A percentile compares a stretch with the other conserved stretches of the same genome.
These are phyloP conservation scores for Delphinus delphis DNA, from an alignment of 2,113 vertebrate species.

Conservation along the genomic window DNA sequence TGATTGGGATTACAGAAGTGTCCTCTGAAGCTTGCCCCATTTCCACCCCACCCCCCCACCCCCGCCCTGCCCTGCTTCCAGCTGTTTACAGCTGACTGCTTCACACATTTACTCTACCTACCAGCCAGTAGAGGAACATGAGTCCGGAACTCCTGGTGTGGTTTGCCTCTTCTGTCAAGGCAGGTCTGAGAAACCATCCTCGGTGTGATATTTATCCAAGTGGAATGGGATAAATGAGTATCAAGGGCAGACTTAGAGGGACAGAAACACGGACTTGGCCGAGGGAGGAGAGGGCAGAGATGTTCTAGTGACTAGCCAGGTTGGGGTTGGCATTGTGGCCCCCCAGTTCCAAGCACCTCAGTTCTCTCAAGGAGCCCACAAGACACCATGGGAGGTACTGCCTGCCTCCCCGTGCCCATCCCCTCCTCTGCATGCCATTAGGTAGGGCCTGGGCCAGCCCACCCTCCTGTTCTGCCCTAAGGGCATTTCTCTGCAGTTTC, in stretches of 20 bases:
- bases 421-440: not conserved
- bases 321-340: not conserved
- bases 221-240: not conserved
- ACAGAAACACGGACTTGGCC: not conserved
- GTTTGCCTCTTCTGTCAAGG: not conserved
- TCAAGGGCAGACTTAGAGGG: not conserved
- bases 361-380: not conserved
- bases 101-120: not conserved
- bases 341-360: not conserved
- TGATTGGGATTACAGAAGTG: not conserved
- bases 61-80: not conserved
- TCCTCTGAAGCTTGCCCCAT: too few relatives aligned
- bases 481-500: not conserved
- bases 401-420: not conserved
- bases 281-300: not conserved
- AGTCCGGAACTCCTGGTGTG: not conserved
- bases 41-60: not conserved
- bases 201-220: not conserved
- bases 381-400: not conserved
- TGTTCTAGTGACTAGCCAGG: not conserved
- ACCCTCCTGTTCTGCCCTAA: not conserved
- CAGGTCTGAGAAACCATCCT: not conserved
- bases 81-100: not conserved
- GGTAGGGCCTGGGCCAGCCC: not conserved
- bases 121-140: not conserved